Conservation (phyloP, 2,113 vertebrate genomes). For the Jaculus jaculus region DNA sequence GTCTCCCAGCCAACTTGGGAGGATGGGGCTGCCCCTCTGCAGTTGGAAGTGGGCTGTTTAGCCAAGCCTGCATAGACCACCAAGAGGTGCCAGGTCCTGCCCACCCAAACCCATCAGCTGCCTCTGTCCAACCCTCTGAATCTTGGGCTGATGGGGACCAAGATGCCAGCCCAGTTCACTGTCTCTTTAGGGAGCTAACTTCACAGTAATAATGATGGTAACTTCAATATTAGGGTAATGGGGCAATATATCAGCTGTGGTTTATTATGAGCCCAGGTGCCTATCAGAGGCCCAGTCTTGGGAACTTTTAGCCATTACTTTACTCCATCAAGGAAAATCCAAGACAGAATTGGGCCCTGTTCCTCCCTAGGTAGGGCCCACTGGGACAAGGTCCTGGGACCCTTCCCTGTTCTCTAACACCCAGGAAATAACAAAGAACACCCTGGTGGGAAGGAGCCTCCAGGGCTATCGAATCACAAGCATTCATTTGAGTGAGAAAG, state of each 20-base stretch:
- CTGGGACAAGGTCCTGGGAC: not conserved
- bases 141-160: not conserved
- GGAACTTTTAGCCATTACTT: not conserved
- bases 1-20: conserved; percentile 61
- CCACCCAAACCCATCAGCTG: not conserved
- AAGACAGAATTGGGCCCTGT: not conserved
- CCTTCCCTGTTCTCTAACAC: not conserved
- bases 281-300: not conserved
- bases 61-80: not conserved
- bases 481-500: not conserved
- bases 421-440: not conserved
- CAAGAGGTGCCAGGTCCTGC: not conserved
- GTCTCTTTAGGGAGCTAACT: not conserved
- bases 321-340: not conserved
- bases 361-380: not conserved
- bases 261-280: not conserved
- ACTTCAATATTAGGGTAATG: accelerated
- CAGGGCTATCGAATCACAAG: not conserved
- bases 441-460: not conserved
- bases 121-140: not conserved
- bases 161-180: not conserved
- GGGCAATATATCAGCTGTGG: not conserved
- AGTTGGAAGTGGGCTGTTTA: not conserved
- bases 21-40: conserved; percentile 47
- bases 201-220: not conserved